Evolutionary conservation across 2,113 vertebrate species (phyloP).

Genomic region (Labeo rohita): DNA sequence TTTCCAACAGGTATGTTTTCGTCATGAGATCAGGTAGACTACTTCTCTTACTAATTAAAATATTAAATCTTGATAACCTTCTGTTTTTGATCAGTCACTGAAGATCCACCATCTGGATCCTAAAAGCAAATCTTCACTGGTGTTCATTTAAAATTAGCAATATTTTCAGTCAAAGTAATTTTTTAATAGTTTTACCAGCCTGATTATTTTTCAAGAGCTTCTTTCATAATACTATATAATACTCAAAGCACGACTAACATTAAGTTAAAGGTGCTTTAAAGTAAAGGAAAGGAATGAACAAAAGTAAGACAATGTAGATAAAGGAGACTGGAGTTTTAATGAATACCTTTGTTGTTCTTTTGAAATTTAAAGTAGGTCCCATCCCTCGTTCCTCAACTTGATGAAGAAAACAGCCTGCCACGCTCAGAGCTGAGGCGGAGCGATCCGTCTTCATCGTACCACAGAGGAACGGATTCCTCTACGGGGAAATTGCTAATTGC

Average conservation of each 20-base stretch:
- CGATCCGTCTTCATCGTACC: slow-evolving; percentile 41
- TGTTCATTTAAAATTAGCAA: background rate
- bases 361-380: slow-evolving; percentile 53
- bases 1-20: too few relatives aligned
- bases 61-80: background rate
- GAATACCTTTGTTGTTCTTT: slow-evolving; percentile 55
- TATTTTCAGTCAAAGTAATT: background rate
- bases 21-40: background rate
- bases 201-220: background rate
- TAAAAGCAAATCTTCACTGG: background rate
- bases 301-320: slow-evolving; percentile 21
- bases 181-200: background rate
- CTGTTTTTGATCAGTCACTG: background rate
- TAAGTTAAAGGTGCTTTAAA: background rate
- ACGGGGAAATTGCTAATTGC: slow-evolving; percentile 48
- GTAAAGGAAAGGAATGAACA: slow-evolving; percentile 5
- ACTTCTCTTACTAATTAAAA: background rate
- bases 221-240: background rate
- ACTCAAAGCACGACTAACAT: background rate
- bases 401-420: slow-evolving; percentile 43
- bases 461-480: slow-evolving; percentile 46
- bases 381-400: slow-evolving; percentile 43
- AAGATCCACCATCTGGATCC: background rate
- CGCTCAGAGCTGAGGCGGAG: slow-evolving; percentile 1
- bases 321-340: slow-evolving; percentile 47